A percentile compares a stretch with the other conserved stretches of the same genome.
phyloP scores from a whole-genome alignment of 2,113 vertebrate species.

The Montifringilla adamsi region DNA sequence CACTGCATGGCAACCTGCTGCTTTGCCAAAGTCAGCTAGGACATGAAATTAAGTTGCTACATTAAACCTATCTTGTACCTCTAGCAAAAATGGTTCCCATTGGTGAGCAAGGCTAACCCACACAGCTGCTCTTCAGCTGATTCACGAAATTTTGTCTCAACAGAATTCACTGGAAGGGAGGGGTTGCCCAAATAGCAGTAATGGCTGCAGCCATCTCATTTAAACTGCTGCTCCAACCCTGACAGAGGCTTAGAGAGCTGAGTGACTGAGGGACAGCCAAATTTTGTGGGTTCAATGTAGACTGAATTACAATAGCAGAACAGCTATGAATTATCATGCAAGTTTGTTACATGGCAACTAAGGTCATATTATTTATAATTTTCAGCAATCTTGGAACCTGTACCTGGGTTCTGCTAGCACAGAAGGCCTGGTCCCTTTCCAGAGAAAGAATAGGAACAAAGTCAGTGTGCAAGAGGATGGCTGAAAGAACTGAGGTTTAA shows the following conservation, averaged over 20 bases:
- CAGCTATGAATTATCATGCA: background rate
- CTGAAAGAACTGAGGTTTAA: background rate
- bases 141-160: background rate
- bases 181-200: background rate
- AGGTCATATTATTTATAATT: background rate
- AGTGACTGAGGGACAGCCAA: background rate
- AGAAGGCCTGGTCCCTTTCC: background rate
- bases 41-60: background rate
- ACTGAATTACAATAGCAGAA: constrained; percentile 19
- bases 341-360: background rate
- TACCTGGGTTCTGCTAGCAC: background rate
- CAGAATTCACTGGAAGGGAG: background rate
- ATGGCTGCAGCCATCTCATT: background rate
- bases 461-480: background rate
- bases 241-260: background rate
- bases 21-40: background rate
- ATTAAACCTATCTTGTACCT: background rate
- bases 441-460: background rate
- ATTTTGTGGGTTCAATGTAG: background rate
- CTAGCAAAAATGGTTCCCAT: background rate
- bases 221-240: background rate
- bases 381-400: background rate
- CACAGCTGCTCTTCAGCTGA: background rate
- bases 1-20: background rate
- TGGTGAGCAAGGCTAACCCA: background rate